Base-by-base conservation (phyloP, 2,888 invertebrate genomes). In the Drosophila melanosoma region DNA sequence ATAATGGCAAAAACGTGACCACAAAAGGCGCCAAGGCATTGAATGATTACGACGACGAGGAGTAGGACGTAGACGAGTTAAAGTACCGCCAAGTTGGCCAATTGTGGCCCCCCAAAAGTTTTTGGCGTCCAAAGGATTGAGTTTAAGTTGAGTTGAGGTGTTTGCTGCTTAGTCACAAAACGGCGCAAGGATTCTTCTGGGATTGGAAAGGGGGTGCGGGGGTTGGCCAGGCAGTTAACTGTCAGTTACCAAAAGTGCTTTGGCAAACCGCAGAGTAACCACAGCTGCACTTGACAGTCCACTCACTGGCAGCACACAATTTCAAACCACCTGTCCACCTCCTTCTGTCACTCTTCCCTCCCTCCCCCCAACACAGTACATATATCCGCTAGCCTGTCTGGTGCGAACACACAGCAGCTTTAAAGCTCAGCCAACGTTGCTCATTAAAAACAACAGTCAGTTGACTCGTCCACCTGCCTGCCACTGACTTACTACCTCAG, bases 1-100 rank as follows among this genome's bases (percentile, higher is more conserved):
- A 82, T 87, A 89, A 89, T 87, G 76, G 82, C 71, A 66, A 89
- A 89, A 87, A 87, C 87, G 86, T 89, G 89, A 87, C 89, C 87
- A 79, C 69, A 74, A 66, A 66, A 63, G 71, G 79, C 74, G 79
- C 79, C 77, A 80, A 73, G 77, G 63, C 81, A 76, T 78, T 72
- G 71, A 76, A 74, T 72, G 74, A 74, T 76, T 79, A 84, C 66
- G 68, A 23, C 6, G n/a, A 38, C 26, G 26, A 79, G 67, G 12
- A 84, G n/a, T n/a, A 79, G 69, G 15, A 23, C 45, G 23, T 23
- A 8, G 45, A 8, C 26, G 29, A 83, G 70, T 70, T 74, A 51
- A 70, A 68, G 68, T 63, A 40, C 49, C 42, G 81, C 69, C 77
- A 74, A 72, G 42, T 72, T 72, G 69, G 69, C 64, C 80, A 79